Evolutionary conservation across 2,113 vertebrate genomes (phyloP), one percentile per base, ranked within the genome.

Genomic region (Amazona guildingii): DNA sequence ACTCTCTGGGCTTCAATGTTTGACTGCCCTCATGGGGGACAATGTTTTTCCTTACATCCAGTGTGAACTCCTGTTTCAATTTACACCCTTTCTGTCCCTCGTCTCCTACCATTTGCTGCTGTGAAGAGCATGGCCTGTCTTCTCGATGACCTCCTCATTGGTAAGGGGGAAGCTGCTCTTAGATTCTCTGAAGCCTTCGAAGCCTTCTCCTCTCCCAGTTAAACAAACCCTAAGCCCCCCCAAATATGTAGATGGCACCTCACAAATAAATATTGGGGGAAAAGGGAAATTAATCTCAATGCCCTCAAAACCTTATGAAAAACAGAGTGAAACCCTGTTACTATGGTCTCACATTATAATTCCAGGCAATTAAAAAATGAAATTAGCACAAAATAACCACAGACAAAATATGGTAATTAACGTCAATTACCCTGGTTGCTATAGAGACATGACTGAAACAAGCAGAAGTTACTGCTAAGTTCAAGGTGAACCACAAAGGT

Each of bases 391-490:
- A 85, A 96, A 91, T 80, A 96, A 86, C 87, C 61, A 92, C 49
- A 94, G 83, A 94, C 55, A 87, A 91, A 95, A 95, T 79, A 86
- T 49, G 76, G 75, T 96, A 94, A 98, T 97, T 97, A 95, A 95
- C 96, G 94, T 96, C 97, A 98, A 94, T 98, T 98, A 96, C 61
- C 77, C 89, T 88, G 67, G 97, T 98, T 98, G 96, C 97, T 97
- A 95, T 95, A 73, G 97, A 77, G 98, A 97, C 89, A 0, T 81
- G 95, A 92, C 89, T 67, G 88, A 95, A 96, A 94, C 91, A 94
- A 96, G 97, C 59, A 91, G 70, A 96, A 96, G 90, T 96, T 96
- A 92, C 83, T 91, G 82, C 86, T 51, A 94, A 79, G 74, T 97
- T 97, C 95, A 97, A 98, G 96, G 95, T 97, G 97, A 98, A 95